A percentile compares a stretch with the other conserved stretches of the same genome.
These are phyloP conservation scores for Coregonus sp. DNA, from an alignment of 2,797 vertebrate genomes.

Conservation along the genomic window DNA sequence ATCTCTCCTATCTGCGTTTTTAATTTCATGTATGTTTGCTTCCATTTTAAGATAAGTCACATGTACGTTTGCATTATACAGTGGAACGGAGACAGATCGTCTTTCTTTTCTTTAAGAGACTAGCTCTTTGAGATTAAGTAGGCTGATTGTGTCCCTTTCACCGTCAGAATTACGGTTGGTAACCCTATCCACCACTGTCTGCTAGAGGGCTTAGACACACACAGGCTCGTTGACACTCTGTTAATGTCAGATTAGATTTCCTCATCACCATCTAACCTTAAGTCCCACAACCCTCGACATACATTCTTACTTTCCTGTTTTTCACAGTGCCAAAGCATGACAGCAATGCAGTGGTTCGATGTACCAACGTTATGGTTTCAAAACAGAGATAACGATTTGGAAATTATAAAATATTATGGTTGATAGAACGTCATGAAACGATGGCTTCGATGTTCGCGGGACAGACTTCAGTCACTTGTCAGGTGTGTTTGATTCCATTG, in stretches of 20 bases:
- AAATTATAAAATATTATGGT: slow-evolving; percentile 43
- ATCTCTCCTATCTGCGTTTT: slow-evolving; percentile 66
- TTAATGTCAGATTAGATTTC: slow-evolving; percentile 96
- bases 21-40: slow-evolving; percentile 74
- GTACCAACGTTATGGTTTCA: slow-evolving; percentile 11
- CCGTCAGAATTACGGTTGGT: slow-evolving; percentile 85
- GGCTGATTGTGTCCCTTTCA: slow-evolving; percentile 85
- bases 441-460: slow-evolving; percentile 12
- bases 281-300: slow-evolving; percentile 72
- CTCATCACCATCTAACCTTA: slow-evolving; percentile 82
- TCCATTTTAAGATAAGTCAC: slow-evolving; percentile 78
- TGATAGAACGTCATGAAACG: slow-evolving; percentile 70
- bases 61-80: slow-evolving; percentile 76
- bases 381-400: background rate
- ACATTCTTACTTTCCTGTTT: slow-evolving; percentile 59
- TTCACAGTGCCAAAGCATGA: slow-evolving; percentile 61
- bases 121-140: slow-evolving; percentile 83
- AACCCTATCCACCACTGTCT: slow-evolving; percentile 86
- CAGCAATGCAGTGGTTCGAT: slow-evolving; percentile 51
- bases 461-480: slow-evolving; percentile 67
- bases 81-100: slow-evolving; percentile 81
- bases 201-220: slow-evolving; percentile 78
- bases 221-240: slow-evolving; percentile 79
- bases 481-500: slow-evolving; percentile 69
- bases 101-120: slow-evolving; percentile 83